Percentiles rank a stretch among this genome's conserved stretches.
Evolutionary conservation across 1,140 invertebrate species (phyloP).

Genomic region (Drosophila auraria): DNA sequence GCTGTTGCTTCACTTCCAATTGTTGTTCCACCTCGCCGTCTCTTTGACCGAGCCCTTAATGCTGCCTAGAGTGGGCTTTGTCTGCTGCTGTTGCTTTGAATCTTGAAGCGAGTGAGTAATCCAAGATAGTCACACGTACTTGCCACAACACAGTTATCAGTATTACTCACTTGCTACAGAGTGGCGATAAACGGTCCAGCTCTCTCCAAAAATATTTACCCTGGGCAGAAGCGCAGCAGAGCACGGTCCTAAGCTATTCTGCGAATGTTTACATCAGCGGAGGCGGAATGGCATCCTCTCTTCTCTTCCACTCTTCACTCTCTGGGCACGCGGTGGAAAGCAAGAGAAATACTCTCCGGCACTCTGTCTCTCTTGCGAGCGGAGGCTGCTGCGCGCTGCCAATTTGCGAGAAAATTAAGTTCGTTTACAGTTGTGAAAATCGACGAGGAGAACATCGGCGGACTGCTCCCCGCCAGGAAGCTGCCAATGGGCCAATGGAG

Average conservation of each 20-base stretch:
- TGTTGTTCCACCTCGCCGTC: background rate
- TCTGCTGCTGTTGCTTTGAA: background rate
- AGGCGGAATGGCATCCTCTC: slow-evolving; percentile 24
- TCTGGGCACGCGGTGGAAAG: slow-evolving; percentile 6
- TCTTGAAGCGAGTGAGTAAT: slow-evolving; percentile 2
- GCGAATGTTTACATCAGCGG: slow-evolving; percentile 62
- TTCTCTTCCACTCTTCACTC: slow-evolving; percentile 13
- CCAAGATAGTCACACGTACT: slow-evolving; percentile 4
- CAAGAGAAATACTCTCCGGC: slow-evolving; percentile 5
- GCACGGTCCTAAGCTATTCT: slow-evolving; percentile 24
- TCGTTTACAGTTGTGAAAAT: slow-evolving; percentile 76
- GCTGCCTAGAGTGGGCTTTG: slow-evolving; percentile 6
- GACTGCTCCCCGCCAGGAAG: slow-evolving; percentile 46
- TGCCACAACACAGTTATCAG: slow-evolving; percentile 19
- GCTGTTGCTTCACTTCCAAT: slow-evolving; percentile 43
- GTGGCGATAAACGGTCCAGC: slow-evolving; percentile 33
- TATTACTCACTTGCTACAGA: slow-evolving; percentile 35
- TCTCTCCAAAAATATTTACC: slow-evolving; percentile 37
- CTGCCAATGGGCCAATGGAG: slow-evolving; percentile 60
- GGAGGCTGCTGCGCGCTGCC: slow-evolving; percentile 70
- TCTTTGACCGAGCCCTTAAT: background rate
- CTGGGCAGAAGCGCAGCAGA: slow-evolving; percentile 48
- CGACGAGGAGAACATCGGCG: slow-evolving; percentile 39
- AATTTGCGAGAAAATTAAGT: slow-evolving; percentile 80
- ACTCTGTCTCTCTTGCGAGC: slow-evolving; percentile 49